Base-by-base conservation (phyloP, 2,113 vertebrate species). In the Seriola rivoliana region DNA sequence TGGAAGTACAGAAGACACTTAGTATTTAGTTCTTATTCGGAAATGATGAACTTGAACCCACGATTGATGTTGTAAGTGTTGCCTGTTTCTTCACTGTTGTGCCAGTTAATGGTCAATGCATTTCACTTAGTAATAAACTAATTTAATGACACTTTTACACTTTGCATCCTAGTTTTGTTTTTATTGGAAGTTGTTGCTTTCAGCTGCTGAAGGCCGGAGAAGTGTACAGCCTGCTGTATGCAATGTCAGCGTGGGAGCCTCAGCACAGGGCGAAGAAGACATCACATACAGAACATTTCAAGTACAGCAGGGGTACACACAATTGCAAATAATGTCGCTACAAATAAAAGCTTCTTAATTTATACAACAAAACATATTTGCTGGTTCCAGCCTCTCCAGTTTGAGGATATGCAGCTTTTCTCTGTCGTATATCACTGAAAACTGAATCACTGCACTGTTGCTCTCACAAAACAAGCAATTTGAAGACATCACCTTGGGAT, bases 91-190 rank as follows among this genome's bases (percentile, higher is more conserved):
- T 72, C 21, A 25, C 14, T 34, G 4, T 32, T 52, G 9, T 69
- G 69, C 70, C 32, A 71, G 19, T 52, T 25, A 32, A 64, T 16
- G 29, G 1, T 7, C 2, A 7, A 29, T 1, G 48, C 67, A 86
- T 84, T 88, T 88, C 36, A 68, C 14, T 50, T 74, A 17, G 6
- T 12, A 83, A 79, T 88, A 75, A 88, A 84, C 10, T 40, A 9
- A 63, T 70, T 70, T 57, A 54, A 66, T 52, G 62, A 21, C 4
- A 2, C 4, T 44, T 42, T 60, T 12, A 10, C n/a, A 16, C 19
- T 80, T 66, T 44, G 23, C 9, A 2, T 69, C 2, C 10, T 65
- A 4, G 8, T 80, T 17, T 62, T 42, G 12, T 23, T 11, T 7
- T 11, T 55, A 8, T 23, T 11, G 16, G 50, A 19, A 52, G 50